Base-by-base conservation (phyloP, 2,888 invertebrate genomes). In the Phlogophora meticulosa region DNA sequence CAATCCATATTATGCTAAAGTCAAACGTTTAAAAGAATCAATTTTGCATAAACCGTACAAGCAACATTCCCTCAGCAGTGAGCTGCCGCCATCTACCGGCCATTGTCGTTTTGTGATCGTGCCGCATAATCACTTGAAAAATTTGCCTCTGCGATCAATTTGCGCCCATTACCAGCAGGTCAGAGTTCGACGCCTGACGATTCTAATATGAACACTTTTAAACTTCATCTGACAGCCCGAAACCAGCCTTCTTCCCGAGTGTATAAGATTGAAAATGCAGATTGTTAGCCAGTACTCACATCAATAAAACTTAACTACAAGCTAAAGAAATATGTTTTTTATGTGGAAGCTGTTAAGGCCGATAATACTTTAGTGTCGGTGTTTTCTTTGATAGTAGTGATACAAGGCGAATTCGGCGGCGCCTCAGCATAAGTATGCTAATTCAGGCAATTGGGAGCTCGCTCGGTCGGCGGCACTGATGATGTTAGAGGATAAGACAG, bases 401-500 rank as follows among this genome's bases (percentile, higher is more conserved):
- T 88, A 90, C 90, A 89, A 90, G 88, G 87, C 86, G 90, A 90
- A 90, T 91, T 91, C 85, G 91, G 91, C 91, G 91, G 92, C 91
- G 92, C 90, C 88, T 88, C 62, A 80, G 82, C 71, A 88, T 87
- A 88, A 89, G 89, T 93, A 94, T 94, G 94, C 93, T 93, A 94
- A 94, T 94, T 90, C 83, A 81, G 87, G 84, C 92, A 93, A 93
- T 93, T 93, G 93, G 83, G 83, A 82, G 85, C 85, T 84, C 77
- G 82, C 81, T 70, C 62, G 66, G 84, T 78, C 85, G 78, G 81
- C 85, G 83, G 88, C 91, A 88, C 88, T 89, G 88, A 91, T 91
- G 87, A 73, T 66, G 79, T 32, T 64, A 42, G 74, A 66, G 65
- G 70, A 73, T 57, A 57, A 66, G 69, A 36, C 57, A 66, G 62